Evolutionary conservation across 2,113 vertebrate genomes (phyloP), one percentile per base, ranked within the genome.

Genomic region (Leptosomus discolor): DNA sequence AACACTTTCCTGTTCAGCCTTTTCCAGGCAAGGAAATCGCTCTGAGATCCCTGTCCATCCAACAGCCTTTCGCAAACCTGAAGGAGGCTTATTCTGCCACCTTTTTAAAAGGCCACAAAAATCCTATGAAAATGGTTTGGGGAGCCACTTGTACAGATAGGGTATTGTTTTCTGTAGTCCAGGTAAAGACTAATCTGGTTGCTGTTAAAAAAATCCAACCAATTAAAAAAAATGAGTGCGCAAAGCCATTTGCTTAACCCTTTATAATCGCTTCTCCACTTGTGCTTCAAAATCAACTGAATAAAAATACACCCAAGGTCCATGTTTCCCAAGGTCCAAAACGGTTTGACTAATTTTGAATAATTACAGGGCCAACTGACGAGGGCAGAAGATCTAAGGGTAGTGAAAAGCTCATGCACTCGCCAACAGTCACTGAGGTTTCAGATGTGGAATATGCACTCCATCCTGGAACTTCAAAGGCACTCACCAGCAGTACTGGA

Each of bases 291-390:
- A 58, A 41, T 12, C 48, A n/a, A 27, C 29, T 9, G 10, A 64
- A 14, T 5, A 46, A 45, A 11, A 43, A 71, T 9, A 41, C 43
- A 80, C 4, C 22, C 14, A 8, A 20, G n/a, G n/a, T n/a, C n/a
- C 8, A 1, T 5, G 22, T 32, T 81, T 76, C 10, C 18, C 53
- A 69, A 50, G 17, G 17, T 24, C 24, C 45, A 32, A n/a, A 90
- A 64, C 0, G n/a, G n/a, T n/a, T n/a, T n/a, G n/a, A n/a, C n/a
- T n/a, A n/a, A 0, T 18, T 90, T 51, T 14, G 39, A 46, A 21
- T 2, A 43, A 12, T 43, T 26, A 23, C 23, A 41, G 8, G 30
- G 23, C 58, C 22, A 93, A 30, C 5, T 15, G 11, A 29, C 11
- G 16, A 92, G 8, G 74, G 45, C 19, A 57, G 30, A 68, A 27